Evolutionary conservation across 1,140 invertebrate genomes (phyloP).

Genomic region (Ceratina japonica): DNA sequence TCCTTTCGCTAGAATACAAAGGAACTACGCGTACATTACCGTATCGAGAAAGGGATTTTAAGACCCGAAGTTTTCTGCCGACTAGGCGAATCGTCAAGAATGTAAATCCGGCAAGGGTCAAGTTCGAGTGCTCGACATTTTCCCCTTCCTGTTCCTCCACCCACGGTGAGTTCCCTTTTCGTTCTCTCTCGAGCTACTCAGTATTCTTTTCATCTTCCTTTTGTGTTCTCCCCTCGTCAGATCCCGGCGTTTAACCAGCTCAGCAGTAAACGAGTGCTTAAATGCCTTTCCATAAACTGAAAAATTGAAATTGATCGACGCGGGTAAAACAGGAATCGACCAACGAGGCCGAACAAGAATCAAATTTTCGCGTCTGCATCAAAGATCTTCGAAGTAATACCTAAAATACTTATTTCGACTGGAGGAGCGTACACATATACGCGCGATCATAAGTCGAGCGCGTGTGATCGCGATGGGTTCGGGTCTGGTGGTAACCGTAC

Average conservation of each 20-base stretch:
- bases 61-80: constrained; percentile 9
- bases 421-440: no score
- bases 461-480: constrained; percentile 29
- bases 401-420: no score
- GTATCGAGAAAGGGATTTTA: not conserved
- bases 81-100: constrained; percentile 31
- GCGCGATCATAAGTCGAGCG: not conserved
- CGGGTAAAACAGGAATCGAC: no score
- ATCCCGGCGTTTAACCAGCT: not conserved
- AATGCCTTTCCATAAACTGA: constrained; percentile 4
- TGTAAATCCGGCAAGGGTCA: constrained; percentile 42
- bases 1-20: constrained; percentile 29
- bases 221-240: not conserved
- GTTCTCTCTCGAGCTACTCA: not conserved
- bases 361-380: constrained; percentile 36
- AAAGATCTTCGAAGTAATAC: not conserved
- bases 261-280: constrained; percentile 14
- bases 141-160: constrained; percentile 1
- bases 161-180: not conserved
- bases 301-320: constrained; percentile 39
- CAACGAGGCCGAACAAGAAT: constrained; percentile 20
- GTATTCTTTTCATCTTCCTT: not conserved
- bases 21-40: not conserved
- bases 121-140: constrained; percentile 46
- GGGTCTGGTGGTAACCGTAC: constrained; percentile 46